Evolutionary conservation across 1,140 invertebrate genomes (phyloP).

Genomic region (Drosophila persimilis): DNA sequence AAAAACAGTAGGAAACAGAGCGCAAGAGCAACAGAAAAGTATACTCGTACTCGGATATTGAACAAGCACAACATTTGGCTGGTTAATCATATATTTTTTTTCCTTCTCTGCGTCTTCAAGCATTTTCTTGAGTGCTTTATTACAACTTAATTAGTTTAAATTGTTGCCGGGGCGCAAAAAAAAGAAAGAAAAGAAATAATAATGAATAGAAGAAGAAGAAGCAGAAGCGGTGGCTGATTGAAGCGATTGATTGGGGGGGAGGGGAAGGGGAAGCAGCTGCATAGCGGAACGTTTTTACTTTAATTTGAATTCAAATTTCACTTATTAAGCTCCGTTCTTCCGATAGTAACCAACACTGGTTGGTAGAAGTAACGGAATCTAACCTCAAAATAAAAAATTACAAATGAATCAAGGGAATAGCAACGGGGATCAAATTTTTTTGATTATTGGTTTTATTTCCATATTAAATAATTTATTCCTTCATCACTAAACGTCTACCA

Average conservation of each 20-base stretch:
- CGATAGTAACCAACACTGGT: slow-evolving; percentile 25
- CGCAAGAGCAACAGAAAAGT: slow-evolving; percentile 3
- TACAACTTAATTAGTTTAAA: slow-evolving; percentile 82
- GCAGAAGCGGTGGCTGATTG: slow-evolving; percentile 27
- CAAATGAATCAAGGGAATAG: too few relatives aligned
- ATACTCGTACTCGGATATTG: slow-evolving; percentile 16
- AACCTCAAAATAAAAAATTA: too few relatives aligned
- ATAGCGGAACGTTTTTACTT: slow-evolving; percentile 3
- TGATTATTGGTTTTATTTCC: too few relatives aligned
- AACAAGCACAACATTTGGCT: slow-evolving; percentile 37
- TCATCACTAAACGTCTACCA: too few relatives aligned
- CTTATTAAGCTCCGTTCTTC: background rate
- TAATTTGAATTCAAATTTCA: slow-evolving; percentile 34
- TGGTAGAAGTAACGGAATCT: too few relatives aligned
- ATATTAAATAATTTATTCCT: too few relatives aligned
- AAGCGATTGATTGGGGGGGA: background rate
- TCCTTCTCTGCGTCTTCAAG: slow-evolving; percentile 39
- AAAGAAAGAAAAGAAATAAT: slow-evolving; percentile 14
- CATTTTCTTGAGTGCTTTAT: slow-evolving; percentile 70
- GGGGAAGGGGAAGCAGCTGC: background rate
- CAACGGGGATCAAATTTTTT: too few relatives aligned
- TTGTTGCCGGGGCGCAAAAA: slow-evolving; percentile 64
- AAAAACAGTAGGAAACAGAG: slow-evolving; percentile 51
- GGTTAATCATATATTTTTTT: slow-evolving; percentile 49
- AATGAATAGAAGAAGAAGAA: slow-evolving; percentile 19